Base-by-base conservation (phyloP, 2,113 vertebrate genomes). In the Loxodonta africana region DNA sequence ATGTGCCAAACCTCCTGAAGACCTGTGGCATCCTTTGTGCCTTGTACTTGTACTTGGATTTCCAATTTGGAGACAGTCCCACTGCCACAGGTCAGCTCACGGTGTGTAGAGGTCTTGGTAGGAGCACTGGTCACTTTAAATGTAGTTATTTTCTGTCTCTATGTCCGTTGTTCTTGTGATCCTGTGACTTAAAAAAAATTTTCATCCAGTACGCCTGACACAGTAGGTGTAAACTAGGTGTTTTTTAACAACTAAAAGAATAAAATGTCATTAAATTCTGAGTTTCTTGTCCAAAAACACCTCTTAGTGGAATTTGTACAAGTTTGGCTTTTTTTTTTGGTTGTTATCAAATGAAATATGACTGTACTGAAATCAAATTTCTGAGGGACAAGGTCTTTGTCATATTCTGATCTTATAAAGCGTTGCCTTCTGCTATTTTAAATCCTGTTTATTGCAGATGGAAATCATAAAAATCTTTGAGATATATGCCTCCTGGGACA, bases 341-440 rank as follows among this genome's bases (percentile, higher is more conserved):
- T 37, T 71, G 53, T n/a, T 30, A 26, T 11, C 63, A 51, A 60
- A 74, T 84, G 65, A 91, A 84, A 77, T 57, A 85, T 30, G 44
- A 91, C 65, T 48, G 12, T 90, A n/a, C 51, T 57, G 11, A 89
- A 30, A 74, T 82, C 21, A 84, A 71, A n/a, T 78, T 95, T 93
- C 90, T 44, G 51, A 91, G 37, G 53, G 51, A 12, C 46, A 57
- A 30, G 74, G 26, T 26, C 74, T 94, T 80, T 89, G 82, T 83
- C 80, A 62, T 37, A 14, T 21, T 6, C 53, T n/a, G 33, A 48
- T 81, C 63, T 88, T 37, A 8, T 51, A 28, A 89, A 74, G 23
- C 51, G 28, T 62, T 86, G 37, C 21, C 69, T 41, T 69, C 63
- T 83, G 63, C 87, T 83, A 11, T 91, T 97, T 77, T 87, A 84